phyloP scores from a whole-genome alignment of 2,113 vertebrate species.

The Grantiella picta region DNA sequence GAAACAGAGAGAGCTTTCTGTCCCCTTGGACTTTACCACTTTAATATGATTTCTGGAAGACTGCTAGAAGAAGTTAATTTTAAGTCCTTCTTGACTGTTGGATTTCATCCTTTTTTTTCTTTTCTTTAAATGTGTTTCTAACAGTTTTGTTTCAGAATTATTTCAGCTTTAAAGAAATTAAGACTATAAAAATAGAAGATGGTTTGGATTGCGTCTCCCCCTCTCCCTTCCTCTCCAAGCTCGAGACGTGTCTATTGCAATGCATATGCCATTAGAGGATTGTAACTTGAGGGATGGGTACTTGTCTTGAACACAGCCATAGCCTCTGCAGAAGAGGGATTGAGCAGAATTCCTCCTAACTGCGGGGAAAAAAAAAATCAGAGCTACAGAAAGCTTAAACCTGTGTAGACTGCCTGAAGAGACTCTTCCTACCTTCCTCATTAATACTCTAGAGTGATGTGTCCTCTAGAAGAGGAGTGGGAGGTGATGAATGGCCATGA shows the following conservation, averaged over 20 bases:
- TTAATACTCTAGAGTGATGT: accelerated
- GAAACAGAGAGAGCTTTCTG: constrained; percentile 7
- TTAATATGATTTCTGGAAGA: background rate
- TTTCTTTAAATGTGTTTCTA: background rate
- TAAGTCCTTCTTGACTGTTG: background rate
- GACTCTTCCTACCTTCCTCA: background rate
- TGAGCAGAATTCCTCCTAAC: background rate
- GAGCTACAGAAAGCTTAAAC: background rate
- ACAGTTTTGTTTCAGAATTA: background rate
- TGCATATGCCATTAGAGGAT: background rate
- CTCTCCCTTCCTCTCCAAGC: background rate
- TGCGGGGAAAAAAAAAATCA: background rate
- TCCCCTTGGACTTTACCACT: background rate
- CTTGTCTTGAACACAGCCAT: background rate
- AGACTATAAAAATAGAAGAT: background rate
- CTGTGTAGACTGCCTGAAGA: background rate
- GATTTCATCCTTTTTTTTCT: background rate
- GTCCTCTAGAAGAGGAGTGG: background rate
- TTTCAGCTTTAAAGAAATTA: background rate
- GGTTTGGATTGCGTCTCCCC: background rate
- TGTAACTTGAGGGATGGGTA: background rate
- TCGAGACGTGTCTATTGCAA: accelerated
- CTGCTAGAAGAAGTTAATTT: background rate
- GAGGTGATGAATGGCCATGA: background rate
- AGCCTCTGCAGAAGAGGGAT: background rate